A percentile compares a stretch with the other conserved stretches of the same genome.
Conservation (phyloP, 92 coral and sea anemone species). For the Anthopleura xanthogrammica region DNA sequence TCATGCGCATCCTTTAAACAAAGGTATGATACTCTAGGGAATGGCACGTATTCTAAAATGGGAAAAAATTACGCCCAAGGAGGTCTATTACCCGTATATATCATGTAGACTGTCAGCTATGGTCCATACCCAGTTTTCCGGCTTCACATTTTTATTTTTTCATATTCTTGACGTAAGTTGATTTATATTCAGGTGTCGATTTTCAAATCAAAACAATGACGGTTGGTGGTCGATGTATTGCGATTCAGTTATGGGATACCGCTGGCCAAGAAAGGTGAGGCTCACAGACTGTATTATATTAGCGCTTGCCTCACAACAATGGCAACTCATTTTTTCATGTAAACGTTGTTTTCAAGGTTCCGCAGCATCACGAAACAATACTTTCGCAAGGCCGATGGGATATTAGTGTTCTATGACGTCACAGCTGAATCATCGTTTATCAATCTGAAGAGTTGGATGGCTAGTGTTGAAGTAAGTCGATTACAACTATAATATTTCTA, state of each 20-base stretch:
- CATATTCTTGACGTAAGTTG: neutral
- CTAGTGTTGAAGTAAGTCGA: constrained; percentile 77
- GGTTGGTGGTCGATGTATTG: constrained; percentile 69
- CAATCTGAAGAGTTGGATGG: constrained; percentile 93
- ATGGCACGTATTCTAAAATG: too few species aligned
- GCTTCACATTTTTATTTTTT: too few species aligned
- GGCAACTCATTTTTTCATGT: neutral
- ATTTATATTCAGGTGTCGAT: constrained; percentile 73
- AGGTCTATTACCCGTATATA: too few species aligned
- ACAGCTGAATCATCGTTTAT: constrained; percentile 90
- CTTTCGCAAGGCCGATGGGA: constrained; percentile 95
- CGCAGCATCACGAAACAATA: constrained; percentile 96
- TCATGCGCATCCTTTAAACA: too few species aligned
- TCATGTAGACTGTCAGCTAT: neutral
- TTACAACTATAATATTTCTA: neutral
- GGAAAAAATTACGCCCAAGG: too few species aligned
- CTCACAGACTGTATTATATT: neutral
- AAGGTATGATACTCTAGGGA: too few species aligned
- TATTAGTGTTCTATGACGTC: constrained; percentile 91
- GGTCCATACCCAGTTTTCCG: too few species aligned
- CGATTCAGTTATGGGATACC: constrained; percentile 97
- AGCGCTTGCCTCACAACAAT: too few species aligned
- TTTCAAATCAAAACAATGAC: constrained; percentile 86
- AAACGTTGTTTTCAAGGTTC: constrained; percentile 48
- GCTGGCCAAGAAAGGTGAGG: constrained; percentile 99